Conservation (phyloP, 2,797 vertebrate species). For the Brachyrhaphis roseni region DNA sequence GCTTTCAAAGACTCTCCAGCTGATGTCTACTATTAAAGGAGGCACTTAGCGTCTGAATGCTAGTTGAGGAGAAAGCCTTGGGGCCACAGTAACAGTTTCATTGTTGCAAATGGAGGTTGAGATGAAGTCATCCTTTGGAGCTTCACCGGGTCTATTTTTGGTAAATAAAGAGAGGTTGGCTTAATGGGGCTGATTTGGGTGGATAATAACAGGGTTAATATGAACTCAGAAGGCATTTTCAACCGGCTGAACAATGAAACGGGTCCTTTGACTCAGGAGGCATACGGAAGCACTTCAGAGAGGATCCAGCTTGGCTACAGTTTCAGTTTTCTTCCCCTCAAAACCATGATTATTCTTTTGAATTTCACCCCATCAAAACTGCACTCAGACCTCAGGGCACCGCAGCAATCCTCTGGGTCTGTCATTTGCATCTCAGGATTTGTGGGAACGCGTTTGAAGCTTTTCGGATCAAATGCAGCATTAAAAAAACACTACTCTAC, state of each 20-base stretch:
- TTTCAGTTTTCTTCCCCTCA: constrained; percentile 74
- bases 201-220: constrained; percentile 65
- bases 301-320: constrained; percentile 67
- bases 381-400: constrained; percentile 78
- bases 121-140: constrained; percentile 65
- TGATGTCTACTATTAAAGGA: constrained; percentile 64
- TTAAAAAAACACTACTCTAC: constrained; percentile 47
- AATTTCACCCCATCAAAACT: constrained; percentile 77
- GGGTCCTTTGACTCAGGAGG: constrained; percentile 61
- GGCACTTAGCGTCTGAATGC: constrained; percentile 48
- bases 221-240: constrained; percentile 63
- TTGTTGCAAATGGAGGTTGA: constrained; percentile 57
- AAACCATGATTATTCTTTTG: constrained; percentile 82
- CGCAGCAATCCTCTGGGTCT: constrained; percentile 70
- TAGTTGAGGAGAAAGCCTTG: constrained; percentile 57
- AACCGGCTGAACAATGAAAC: constrained; percentile 59
- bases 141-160: constrained; percentile 57
- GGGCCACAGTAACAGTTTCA: constrained; percentile 62
- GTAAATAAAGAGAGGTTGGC: constrained; percentile 37
- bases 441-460: constrained; percentile 69
- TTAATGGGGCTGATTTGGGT: constrained; percentile 67
- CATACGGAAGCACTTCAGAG: constrained; percentile 78
- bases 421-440: constrained; percentile 76
- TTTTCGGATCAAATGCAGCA: constrained; percentile 64
- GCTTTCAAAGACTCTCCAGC: constrained; percentile 55